Evolutionary conservation across 2,888 invertebrate genomes (phyloP), one percentile per base, ranked within the genome.

Genomic region (Leptopilina myrica): DNA sequence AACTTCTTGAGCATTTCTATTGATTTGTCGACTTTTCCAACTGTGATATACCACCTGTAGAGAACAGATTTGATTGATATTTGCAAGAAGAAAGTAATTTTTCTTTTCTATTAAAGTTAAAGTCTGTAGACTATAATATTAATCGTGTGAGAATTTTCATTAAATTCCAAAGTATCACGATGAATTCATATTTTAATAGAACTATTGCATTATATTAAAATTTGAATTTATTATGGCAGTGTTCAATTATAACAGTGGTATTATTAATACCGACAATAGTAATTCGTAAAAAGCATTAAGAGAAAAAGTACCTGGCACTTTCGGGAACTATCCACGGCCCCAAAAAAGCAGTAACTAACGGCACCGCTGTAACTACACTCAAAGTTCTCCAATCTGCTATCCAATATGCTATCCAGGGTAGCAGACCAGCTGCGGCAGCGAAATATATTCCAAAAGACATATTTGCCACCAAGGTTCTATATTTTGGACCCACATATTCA

Each of bases 391-490:
- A 98, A 89, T 97, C 94, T 1, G 94, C 94, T 14, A 97, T 93
- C 93, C 93, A 96, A 83, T 95, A 94, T 0, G 97, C 97, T 64
- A 97, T 95, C 97, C 97, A 97, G 0, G 97, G 97, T 76, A 98
- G 90, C 5, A 96, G 89, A 20, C 96, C 95, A 0, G 97, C 95
- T 5, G 97, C 97, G 76, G 95, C 92, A 0, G 97, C 97, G 92
- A 97, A 97, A 93, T 97, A 97, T 40, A 97, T 93, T 0, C 97
- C 97, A 69, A 97, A 97, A 0, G 97, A 97, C 96, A 97, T 96
- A 90, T 97, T 97, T 14, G 97, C 97, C 0, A 97, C 96, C 88
- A 97, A 95, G 0, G 97, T 97, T 69, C 97, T 93, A 94, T 97
- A 97, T 92, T 96, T 96, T 46, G 97, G 97, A 0, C 97, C 97